Conservation (phyloP, 2,113 vertebrate species). For the Dipodomys merriami region DNA sequence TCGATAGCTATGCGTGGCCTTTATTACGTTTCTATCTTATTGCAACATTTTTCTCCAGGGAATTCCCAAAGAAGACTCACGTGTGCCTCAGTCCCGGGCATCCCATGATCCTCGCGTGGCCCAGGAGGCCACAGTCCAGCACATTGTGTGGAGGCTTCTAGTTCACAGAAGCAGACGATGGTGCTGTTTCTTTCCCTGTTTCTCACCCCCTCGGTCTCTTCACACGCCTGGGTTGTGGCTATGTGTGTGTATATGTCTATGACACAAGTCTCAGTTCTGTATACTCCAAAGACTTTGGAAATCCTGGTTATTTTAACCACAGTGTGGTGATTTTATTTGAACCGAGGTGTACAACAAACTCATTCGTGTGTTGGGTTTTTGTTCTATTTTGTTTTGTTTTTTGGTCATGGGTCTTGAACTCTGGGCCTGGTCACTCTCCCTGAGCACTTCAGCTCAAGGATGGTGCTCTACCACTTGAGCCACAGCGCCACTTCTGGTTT, state of each 20-base stretch:
- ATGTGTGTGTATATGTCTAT: not conserved
- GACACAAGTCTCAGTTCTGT: not conserved
- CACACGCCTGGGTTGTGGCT: too few species aligned
- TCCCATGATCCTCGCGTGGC: not conserved
- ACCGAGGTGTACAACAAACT: not conserved
- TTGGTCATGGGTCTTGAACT: too few species aligned
- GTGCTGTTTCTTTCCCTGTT: not conserved
- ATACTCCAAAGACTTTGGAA: not conserved
- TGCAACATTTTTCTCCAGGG: slow-evolving; percentile 6
- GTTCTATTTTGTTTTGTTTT: too few species aligned
- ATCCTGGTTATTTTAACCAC: slow-evolving; percentile 2
- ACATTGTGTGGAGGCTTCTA: slow-evolving; percentile 14
- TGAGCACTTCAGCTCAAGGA: too few species aligned
- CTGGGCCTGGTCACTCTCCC: too few species aligned
- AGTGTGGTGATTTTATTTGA: slow-evolving; percentile 14
- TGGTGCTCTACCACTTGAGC: too few species aligned
- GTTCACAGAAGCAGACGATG: not conserved
- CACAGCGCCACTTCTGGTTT: too few species aligned
- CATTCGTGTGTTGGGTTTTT: not conserved
- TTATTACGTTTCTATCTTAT: slow-evolving; percentile 41
- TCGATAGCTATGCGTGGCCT: not conserved
- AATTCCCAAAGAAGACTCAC: not conserved
- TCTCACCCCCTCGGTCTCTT: not conserved
- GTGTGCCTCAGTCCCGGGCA: not conserved
- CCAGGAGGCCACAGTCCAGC: not conserved